These are phyloP conservation scores for Drosophila lowei DNA, from an alignment of 1,140 invertebrate genomes.

Conservation along the genomic window DNA sequence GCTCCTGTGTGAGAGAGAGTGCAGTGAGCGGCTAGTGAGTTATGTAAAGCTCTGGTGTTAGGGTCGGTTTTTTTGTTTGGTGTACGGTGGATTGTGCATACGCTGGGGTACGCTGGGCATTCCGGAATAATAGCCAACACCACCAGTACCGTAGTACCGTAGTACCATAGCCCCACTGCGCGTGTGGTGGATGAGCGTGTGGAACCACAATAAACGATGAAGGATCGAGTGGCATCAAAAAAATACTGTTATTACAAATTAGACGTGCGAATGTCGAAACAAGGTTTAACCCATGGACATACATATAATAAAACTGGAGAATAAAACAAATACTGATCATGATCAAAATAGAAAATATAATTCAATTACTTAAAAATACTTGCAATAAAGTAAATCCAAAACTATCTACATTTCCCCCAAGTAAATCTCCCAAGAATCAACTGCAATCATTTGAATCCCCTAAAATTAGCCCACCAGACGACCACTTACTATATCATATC, in stretches of 20 bases:
- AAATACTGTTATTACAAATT: conserved; percentile 42
- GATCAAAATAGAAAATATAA: no score
- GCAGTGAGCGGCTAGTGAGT: conserved; percentile 61
- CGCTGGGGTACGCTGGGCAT: no score
- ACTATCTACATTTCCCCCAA: not conserved
- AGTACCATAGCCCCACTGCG: no score
- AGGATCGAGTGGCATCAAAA: conserved; percentile 43
- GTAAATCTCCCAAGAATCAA: conserved; percentile 32
- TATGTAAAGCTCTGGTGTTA: conserved; percentile 67
- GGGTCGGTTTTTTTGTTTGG: conserved; percentile 18
- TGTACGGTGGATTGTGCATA: conserved; percentile 8
- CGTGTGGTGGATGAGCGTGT: conserved; percentile 30
- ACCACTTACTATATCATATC: conserved; percentile 39
- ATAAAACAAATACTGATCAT: no score
- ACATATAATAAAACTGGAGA: no score
- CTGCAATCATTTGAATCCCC: conserved; percentile 16
- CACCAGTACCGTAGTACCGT: conserved; percentile 8
- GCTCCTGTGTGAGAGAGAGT: conserved; percentile 10
- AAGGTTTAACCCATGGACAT: not conserved
- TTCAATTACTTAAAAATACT: no score
- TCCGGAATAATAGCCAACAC: conserved; percentile 9
- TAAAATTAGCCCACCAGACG: conserved; percentile 17
- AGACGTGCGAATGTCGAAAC: conserved; percentile 24
- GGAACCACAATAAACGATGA: conserved; percentile 38
- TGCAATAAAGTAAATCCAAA: not conserved